Conservation (phyloP, 2,113 vertebrate species). For the Cyprinodon tularosa region DNA sequence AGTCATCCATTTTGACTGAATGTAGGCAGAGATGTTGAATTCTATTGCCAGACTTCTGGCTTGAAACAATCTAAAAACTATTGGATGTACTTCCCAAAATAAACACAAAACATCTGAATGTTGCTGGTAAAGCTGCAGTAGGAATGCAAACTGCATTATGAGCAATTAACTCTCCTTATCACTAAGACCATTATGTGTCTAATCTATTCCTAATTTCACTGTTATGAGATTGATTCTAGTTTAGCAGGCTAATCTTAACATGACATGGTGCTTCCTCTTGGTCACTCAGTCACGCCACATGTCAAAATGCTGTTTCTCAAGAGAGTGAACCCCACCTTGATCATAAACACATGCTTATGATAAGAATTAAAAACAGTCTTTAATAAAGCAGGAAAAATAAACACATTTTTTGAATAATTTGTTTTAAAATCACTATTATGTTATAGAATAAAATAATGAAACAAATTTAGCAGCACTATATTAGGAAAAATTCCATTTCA, state of each 20-base stretch:
- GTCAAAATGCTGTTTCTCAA: background rate
- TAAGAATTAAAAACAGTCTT: background rate
- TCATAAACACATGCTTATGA: background rate
- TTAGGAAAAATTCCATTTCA: no score
- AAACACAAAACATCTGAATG: background rate
- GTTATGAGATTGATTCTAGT: background rate
- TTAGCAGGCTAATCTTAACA: background rate
- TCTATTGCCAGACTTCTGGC: background rate
- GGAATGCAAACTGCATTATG: background rate
- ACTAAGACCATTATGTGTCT: background rate
- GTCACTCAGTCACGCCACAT: background rate
- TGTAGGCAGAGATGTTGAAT: background rate
- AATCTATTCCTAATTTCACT: background rate
- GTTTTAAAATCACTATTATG: background rate
- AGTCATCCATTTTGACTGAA: background rate
- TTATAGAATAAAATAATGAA: no score
- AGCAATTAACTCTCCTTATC: background rate
- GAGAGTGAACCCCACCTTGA: background rate
- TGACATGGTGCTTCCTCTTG: background rate
- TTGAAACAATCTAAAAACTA: no score
- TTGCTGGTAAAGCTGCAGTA: background rate
- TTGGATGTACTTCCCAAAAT: no score
- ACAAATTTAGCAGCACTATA: no score
- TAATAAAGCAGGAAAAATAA: background rate
- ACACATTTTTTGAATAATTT: background rate